Evolutionary conservation across 2,113 vertebrate species (phyloP).

Genomic region (Clarias gariepinus): DNA sequence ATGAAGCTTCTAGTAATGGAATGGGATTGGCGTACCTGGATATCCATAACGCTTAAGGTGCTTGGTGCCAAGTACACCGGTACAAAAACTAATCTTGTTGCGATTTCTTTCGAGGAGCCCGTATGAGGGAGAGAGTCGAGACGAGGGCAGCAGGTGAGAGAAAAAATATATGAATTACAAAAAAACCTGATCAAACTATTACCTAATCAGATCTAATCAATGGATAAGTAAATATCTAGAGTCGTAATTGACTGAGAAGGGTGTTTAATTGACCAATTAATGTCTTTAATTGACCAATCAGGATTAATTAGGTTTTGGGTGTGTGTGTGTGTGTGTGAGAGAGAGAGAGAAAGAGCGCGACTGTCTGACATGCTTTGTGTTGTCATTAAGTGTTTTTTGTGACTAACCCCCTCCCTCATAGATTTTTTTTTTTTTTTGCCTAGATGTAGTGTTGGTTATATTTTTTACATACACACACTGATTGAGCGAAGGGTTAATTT

Average conservation of each 20-base stretch:
- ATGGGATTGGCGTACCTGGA: constrained; percentile 14
- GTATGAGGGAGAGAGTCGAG: constrained; percentile 90
- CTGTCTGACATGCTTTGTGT: constrained; percentile 13
- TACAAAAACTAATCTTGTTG: constrained; percentile 74
- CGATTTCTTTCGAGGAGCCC: constrained; percentile 89
- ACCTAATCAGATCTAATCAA: constrained; percentile 60
- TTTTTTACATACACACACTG: neutral
- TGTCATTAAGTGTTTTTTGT: constrained; percentile 1
- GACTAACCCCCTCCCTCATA: constrained; percentile 2
- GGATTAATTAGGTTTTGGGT: constrained; percentile 31
- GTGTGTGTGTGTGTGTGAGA: constrained; percentile 46
- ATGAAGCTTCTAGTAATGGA: constrained; percentile 6
- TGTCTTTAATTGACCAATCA: constrained; percentile 57
- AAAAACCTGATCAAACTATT: constrained; percentile 40
- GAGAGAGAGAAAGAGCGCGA: neutral
- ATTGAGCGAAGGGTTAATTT: neutral
- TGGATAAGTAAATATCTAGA: constrained; percentile 56
- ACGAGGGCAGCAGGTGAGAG: constrained; percentile 92
- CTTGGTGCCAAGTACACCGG: constrained; percentile 23
- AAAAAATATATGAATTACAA: constrained; percentile 49
- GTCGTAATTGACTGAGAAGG: constrained; percentile 62
- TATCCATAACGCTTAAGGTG: constrained; percentile 13
- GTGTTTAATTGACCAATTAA: constrained; percentile 42
- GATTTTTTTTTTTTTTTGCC: constrained; percentile 16
- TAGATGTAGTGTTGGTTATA: neutral